phyloP scores from a whole-genome alignment of 2,888 invertebrate genomes.

The Crepidodera aurea region DNA sequence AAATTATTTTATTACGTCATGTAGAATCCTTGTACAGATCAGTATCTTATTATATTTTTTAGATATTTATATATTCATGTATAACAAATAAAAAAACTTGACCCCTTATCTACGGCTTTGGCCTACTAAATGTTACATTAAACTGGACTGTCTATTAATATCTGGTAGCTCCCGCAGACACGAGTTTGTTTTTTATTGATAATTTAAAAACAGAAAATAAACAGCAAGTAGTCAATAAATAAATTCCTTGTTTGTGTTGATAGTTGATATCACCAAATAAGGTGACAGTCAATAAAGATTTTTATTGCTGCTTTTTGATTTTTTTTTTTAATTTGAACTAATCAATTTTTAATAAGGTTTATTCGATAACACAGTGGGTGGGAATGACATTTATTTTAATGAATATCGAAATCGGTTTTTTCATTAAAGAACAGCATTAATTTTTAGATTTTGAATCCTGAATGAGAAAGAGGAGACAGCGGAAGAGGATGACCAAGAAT shows the following conservation, averaged over 20 bases:
- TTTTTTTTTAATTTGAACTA: background rate
- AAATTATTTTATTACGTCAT: too few species aligned
- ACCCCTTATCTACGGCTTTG: background rate
- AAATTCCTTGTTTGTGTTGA: constrained; percentile 8
- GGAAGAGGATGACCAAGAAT: too few species aligned
- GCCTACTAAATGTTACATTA: background rate
- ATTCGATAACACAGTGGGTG: background rate
- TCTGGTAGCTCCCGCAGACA: constrained; percentile 14
- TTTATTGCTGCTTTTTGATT: background rate
- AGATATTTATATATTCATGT: too few species aligned
- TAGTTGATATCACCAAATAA: constrained; percentile 16
- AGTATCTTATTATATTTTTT: too few species aligned
- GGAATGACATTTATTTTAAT: background rate
- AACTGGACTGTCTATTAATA: background rate
- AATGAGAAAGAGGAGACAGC: too few species aligned
- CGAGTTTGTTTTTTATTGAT: constrained; percentile 3
- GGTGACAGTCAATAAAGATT: constrained; percentile 1
- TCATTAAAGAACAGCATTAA: background rate
- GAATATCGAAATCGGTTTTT: too few species aligned
- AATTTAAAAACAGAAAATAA: constrained; percentile 2
- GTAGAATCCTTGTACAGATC: too few species aligned
- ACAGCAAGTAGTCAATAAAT: background rate
- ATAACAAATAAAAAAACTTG: too few species aligned
- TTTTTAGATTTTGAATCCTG: background rate
- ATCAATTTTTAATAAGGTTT: background rate